Base-by-base conservation (phyloP, 2,797 vertebrate species). In the Myripristis jacobus region DNA sequence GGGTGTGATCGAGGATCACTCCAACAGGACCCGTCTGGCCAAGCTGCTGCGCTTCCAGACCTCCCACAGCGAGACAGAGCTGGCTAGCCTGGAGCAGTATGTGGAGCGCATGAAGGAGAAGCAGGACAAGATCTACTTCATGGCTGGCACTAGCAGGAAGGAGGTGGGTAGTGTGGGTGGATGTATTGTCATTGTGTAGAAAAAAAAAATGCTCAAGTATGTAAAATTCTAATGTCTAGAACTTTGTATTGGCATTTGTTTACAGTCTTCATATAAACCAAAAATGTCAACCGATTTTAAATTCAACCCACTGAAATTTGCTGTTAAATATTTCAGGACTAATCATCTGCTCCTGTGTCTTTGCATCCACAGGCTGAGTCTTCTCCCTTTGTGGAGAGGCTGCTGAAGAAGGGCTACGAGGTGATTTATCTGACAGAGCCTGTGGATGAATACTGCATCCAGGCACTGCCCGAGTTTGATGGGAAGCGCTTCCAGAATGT, bases 81-180 rank as follows among this genome's bases (percentile, higher is more conserved):
- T 95, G 54, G 88, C 96, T 25, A 98, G 98, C 79, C 92, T 99
- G 70, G 97, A 99, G 86, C 95, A 98, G 44, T 99, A 99, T 51
- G 96, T 99, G 82, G 98, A 98, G 92, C 96, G 98, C 89, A 99
- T 99, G 98, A 99, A 99, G 83, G 98, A 99, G 70, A 99, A 98
- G 86, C 98, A 99, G 84, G 98, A 99, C 78, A 99, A 99, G 89
- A 99, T 99, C 81, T 99, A 96, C 80, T 99, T 99, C 86, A 98
- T 99, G 97, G 97, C 98, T 59, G 98, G 97, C 48, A 92, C 97
- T 80, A 99, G 91, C 93, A 95, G 96, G 78, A 96, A 96, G 81
- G 98, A 99, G 96, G 98, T 98, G 65, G 73, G 70, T 19, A 3
- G 16, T 11, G 46, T 22, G 1, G 36, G 3, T 38, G n/a, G 2